Conservation (phyloP, 1,140 invertebrate genomes). For the Harpegnathos saltator region DNA sequence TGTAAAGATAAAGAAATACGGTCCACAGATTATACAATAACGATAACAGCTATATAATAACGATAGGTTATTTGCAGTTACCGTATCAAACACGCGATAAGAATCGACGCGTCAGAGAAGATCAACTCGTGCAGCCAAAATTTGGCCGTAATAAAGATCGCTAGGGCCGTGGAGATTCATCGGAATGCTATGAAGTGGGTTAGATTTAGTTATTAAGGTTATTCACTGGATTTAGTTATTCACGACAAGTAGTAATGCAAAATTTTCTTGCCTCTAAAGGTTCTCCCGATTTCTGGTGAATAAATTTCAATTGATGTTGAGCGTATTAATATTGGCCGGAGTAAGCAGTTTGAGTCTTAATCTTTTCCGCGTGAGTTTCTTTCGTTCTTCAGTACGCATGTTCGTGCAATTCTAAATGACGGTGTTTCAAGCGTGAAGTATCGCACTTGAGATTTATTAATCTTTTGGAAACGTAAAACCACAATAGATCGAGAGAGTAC, state of each 20-base stretch:
- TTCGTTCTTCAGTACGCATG: neutral
- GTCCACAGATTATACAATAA: too few relatives aligned
- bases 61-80: neutral
- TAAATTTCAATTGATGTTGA: conserved; percentile 12
- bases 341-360: neutral
- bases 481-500: too few relatives aligned
- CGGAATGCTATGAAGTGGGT: conserved; percentile 1
- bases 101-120: neutral
- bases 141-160: neutral
- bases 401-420: too few relatives aligned
- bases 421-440: too few relatives aligned
- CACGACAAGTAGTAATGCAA: neutral
- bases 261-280: neutral
- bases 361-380: conserved; percentile 5
- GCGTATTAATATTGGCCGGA: neutral
- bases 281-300: neutral
- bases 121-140: neutral
- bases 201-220: neutral
- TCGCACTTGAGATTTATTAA: neutral
- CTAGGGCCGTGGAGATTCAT: neutral
- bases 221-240: neutral
- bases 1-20: too few relatives aligned
- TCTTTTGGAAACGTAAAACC: too few relatives aligned
- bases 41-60: neutral
- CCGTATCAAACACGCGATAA: neutral